Percentiles rank a stretch among this genome's conserved stretches.
Conservation (phyloP, 2,888 invertebrate genomes). For the Papilio elwesi region DNA sequence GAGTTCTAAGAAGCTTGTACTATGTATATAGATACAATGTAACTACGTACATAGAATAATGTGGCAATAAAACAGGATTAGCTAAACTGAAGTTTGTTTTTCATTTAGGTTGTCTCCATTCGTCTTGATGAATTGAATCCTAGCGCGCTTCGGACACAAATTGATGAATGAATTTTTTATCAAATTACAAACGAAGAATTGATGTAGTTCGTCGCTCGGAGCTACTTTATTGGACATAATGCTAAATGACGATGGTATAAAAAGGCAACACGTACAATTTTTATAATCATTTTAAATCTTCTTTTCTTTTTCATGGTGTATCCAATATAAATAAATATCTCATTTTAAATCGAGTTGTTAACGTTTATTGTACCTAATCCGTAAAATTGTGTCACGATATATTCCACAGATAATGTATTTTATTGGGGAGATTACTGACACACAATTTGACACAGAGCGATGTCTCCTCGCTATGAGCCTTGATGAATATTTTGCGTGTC, state of each 20-base stretch:
- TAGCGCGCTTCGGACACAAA: conserved; percentile 6
- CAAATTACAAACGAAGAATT: conserved; percentile 28
- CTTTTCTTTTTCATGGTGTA: too few relatives aligned
- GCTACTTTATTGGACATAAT: conserved; percentile 7
- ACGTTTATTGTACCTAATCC: too few relatives aligned
- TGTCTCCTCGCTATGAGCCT: too few relatives aligned
- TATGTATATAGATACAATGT: neutral
- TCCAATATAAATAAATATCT: too few relatives aligned
- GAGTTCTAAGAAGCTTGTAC: too few relatives aligned
- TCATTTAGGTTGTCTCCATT: neutral
- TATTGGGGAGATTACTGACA: too few relatives aligned
- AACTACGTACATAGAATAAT: neutral
- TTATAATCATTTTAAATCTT: neutral
- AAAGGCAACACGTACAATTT: neutral
- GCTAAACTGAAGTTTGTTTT: neutral
- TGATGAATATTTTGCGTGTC: too few relatives aligned
- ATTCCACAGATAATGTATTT: too few relatives aligned
- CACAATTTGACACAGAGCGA: too few relatives aligned
- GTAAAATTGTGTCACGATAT: too few relatives aligned
- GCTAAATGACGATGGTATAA: neutral
- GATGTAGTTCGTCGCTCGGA: conserved; percentile 11
- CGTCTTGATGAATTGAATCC: conserved; percentile 19
- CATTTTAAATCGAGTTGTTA: too few relatives aligned
- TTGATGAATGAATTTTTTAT: conserved; percentile 36
- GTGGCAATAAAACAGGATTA: conserved; percentile 1